These are phyloP conservation scores for Potamilus streckersoni DNA, from an alignment of 1,140 invertebrate species.

Conservation along the genomic window DNA sequence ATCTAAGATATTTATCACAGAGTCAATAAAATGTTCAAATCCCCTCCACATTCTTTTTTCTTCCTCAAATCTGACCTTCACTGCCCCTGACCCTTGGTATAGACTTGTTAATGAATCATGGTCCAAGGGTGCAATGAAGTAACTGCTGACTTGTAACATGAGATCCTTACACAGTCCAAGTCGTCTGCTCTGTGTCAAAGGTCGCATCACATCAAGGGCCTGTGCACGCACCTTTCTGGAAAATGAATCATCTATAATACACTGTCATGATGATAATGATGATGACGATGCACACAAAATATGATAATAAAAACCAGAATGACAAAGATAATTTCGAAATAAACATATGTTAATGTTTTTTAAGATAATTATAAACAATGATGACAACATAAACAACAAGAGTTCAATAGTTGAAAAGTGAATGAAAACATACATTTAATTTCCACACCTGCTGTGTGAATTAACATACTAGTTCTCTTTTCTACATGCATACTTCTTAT, in stretches of 20 bases:
- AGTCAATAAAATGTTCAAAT: slow-evolving; percentile 32
- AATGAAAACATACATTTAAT: too few relatives aligned
- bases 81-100: slow-evolving; percentile 12
- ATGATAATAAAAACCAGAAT: neutral
- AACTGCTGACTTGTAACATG: slow-evolving; percentile 36
- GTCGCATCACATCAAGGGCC: slow-evolving; percentile 30
- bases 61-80: slow-evolving; percentile 30
- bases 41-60: slow-evolving; percentile 40
- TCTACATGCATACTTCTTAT: too few relatives aligned
- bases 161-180: slow-evolving; percentile 43
- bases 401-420: too few relatives aligned
- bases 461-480: too few relatives aligned
- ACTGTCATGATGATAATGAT: neutral
- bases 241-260: neutral
- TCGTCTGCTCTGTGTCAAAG: slow-evolving; percentile 27
- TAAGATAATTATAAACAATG: too few relatives aligned
- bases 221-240: slow-evolving; percentile 33
- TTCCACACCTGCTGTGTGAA: too few relatives aligned
- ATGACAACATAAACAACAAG: too few relatives aligned
- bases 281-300: neutral
- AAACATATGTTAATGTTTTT: too few relatives aligned
- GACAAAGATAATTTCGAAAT: neutral
- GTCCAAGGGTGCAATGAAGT: slow-evolving; percentile 25
- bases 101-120: slow-evolving; percentile 20
- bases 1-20: neutral